Base-by-base conservation (phyloP, 2,888 invertebrate species). In the Cheiracanthium punctorium region DNA sequence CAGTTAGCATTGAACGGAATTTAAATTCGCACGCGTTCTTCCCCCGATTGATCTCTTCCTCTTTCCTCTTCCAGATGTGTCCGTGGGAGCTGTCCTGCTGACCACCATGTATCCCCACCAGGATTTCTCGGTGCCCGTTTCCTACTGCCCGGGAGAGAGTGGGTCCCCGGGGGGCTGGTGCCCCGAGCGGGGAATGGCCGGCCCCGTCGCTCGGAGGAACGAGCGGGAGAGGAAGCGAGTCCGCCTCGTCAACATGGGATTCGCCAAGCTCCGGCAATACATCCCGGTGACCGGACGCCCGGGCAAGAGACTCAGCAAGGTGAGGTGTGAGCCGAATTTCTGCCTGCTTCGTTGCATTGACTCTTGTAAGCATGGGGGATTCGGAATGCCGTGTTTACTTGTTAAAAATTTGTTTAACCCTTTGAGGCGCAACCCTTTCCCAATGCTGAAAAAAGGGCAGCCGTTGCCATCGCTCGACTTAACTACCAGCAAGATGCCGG, bases 161-260 rank as follows among this genome's bases (percentile, higher is more conserved):
- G n/a, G 30, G 1, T 17, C 29, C n/a, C 30, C 72, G 20, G 43
- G 33, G 17, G 17, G n/a, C 12, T 82, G 82, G 82, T 84, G 84
- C 30, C 70, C 75, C 17, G 82, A 76, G 29, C 37, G 58, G 5
- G 70, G 75, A 0, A 28, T 30, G 7, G 28, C 14, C 1, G 79
- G 79, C 14, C 82, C 95, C 96, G 97, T 97, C 41, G 96, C 96
- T 0, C 93, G 97, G 77, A 94, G 98, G 90, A 98, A 98, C 92
- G 98, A 97, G 41, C 94, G 98, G 64, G 98, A 98, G 92, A 93
- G 98, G 90, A 98, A 98, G 91, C 94, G 98, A 90, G 98, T 98
- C 90, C 97, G 97, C 92, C 97, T 97, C 94, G 90, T 90, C 75
- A 90, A 90, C 84, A 79, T 89, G 82, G 97, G 97, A 89, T 97